phyloP scores from a whole-genome alignment of 2,797 vertebrate species.

The Molossus molossus region DNA sequence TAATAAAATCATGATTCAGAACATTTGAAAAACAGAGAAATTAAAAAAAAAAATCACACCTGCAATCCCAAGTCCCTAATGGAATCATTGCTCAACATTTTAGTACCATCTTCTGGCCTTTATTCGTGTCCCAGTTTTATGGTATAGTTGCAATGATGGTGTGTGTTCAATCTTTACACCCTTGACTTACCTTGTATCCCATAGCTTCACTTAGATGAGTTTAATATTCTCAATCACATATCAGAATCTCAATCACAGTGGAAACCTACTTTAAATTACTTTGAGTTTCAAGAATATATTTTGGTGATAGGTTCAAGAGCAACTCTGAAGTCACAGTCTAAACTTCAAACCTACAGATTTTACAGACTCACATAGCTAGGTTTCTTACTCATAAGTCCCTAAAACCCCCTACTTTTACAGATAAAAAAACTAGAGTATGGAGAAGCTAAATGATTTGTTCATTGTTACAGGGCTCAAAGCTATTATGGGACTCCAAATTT shows the following conservation, averaged over 20 bases:
- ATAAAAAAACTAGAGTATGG: not conserved
- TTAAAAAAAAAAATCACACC: not conserved
- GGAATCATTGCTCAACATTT: not conserved
- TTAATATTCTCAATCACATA: not conserved
- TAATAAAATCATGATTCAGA: constrained; percentile 59
- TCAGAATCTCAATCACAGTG: constrained; percentile 23
- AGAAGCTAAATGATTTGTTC: not conserved
- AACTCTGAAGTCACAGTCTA: constrained; percentile 27
- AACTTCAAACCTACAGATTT: not conserved
- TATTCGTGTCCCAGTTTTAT: not conserved
- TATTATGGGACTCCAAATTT: not conserved
- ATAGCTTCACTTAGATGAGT: not conserved
- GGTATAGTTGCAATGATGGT: constrained; percentile 6
- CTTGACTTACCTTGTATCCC: not conserved
- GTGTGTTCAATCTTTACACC: not conserved
- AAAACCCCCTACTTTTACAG: not conserved
- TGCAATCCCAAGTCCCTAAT: not conserved
- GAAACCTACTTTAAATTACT: constrained; percentile 31
- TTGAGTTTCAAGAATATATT: constrained; percentile 58
- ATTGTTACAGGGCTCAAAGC: not conserved
- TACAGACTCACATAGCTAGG: not conserved
- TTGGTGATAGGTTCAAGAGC: not conserved
- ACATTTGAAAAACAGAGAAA: constrained; percentile 39
- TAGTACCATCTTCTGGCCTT: not conserved
- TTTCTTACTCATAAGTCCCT: not conserved